Conservation (phyloP, 2,888 invertebrate species). For the Beris morrisii region DNA sequence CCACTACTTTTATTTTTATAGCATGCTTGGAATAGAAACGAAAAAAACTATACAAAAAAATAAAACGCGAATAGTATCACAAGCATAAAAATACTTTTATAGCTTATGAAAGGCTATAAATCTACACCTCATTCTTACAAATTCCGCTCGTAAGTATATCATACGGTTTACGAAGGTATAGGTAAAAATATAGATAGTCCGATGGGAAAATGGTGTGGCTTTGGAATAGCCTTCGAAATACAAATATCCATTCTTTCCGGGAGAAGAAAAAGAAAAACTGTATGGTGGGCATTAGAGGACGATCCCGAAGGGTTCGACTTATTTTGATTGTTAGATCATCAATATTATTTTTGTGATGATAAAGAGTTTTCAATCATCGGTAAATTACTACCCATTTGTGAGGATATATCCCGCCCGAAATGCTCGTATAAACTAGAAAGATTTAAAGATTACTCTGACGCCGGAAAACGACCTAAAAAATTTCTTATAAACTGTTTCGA, state of each 20-base stretch:
- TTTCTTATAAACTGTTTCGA: too few species aligned
- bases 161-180: too few species aligned
- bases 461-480: too few species aligned
- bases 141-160: conserved; percentile 19
- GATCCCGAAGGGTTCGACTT: neutral
- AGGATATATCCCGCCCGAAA: too few species aligned
- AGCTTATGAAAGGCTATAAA: conserved; percentile 27
- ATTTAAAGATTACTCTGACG: too few species aligned
- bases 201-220: neutral
- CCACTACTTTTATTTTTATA: conserved; percentile 3
- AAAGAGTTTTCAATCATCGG: conserved; percentile 22
- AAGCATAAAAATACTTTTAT: conserved; percentile 28
- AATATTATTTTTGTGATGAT: conserved; percentile 10
- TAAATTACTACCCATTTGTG: conserved; percentile 6
- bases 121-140: conserved; percentile 28
- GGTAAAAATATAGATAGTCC: too few species aligned
- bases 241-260: conserved; percentile 15
- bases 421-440: too few species aligned
- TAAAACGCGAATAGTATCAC: conserved; percentile 20
- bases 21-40: neutral
- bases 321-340: conserved; percentile 6
- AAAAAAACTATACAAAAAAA: neutral
- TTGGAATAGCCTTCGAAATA: conserved; percentile 13
- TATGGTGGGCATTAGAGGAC: neutral
- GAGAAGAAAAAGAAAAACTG: neutral